Evolutionary conservation across 2,888 invertebrate species (phyloP).

Genomic region (Eupithecia dodoneata): DNA sequence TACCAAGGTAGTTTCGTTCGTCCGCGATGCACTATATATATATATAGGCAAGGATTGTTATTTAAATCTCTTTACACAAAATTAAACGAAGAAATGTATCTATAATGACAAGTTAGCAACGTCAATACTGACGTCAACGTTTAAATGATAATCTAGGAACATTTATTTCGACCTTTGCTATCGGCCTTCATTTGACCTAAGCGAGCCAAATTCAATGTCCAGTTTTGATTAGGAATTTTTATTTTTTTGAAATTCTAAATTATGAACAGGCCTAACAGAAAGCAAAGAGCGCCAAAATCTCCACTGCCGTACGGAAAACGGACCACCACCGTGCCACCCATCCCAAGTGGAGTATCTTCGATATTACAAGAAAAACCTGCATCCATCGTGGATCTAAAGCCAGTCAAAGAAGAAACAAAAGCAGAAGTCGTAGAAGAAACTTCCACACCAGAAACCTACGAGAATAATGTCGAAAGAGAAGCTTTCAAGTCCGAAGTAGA

Average conservation of each 20-base stretch:
- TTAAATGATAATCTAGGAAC: not conserved
- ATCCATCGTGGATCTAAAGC: slow-evolving; percentile 40
- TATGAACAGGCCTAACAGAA: slow-evolving; percentile 32
- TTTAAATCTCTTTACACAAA: not conserved
- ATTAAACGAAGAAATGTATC: not conserved
- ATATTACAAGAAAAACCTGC: slow-evolving; percentile 31
- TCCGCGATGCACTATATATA: not conserved
- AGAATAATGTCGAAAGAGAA: slow-evolving; percentile 41
- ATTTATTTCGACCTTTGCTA: not conserved
- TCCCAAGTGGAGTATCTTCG: not conserved
- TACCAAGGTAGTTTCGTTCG: not conserved
- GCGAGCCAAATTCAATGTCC: slow-evolving; percentile 30
- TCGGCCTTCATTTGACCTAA: not conserved
- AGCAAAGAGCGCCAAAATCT: slow-evolving; percentile 28
- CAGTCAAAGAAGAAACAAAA: slow-evolving; percentile 57
- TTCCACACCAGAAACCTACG: slow-evolving; percentile 42
- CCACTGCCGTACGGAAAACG: slow-evolving; percentile 20
- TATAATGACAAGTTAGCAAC: not conserved
- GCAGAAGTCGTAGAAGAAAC: slow-evolving; percentile 51
- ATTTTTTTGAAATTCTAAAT: slow-evolving; percentile 21
- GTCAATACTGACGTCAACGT: not conserved
- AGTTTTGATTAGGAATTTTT: not conserved
- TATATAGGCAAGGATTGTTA: not conserved
- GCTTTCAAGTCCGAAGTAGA: slow-evolving; percentile 66
- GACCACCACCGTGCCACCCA: slow-evolving; percentile 13